These are phyloP conservation scores for Agapornis canus DNA, from an alignment of 2,797 vertebrate genomes.

Conservation along the genomic window DNA sequence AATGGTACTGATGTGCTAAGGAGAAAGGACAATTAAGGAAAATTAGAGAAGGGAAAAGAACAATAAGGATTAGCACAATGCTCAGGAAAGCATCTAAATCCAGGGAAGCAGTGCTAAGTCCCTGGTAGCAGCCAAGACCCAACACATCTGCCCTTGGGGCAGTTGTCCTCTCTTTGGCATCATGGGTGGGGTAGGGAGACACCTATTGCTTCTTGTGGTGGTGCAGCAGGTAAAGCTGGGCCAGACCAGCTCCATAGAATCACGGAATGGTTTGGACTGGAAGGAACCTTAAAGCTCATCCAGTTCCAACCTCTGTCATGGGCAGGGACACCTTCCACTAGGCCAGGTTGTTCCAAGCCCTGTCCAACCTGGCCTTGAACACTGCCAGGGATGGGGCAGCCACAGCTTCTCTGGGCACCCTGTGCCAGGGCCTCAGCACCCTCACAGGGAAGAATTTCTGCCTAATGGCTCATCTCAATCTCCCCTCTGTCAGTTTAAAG, in stretches of 20 bases:
- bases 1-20: not conserved
- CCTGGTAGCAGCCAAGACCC: not conserved
- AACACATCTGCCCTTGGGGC: not conserved
- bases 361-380: not conserved
- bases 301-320: not conserved
- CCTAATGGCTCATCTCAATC: not conserved
- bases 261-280: not conserved
- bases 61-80: not conserved
- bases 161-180: not conserved
- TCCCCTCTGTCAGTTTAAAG: not conserved
- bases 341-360: not conserved
- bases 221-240: not conserved
- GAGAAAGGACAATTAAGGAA: not conserved
- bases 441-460: not conserved
- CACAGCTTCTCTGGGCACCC: not conserved
- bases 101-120: not conserved
- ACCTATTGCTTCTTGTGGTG: not conserved
- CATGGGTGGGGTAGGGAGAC: not conserved
- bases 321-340: not conserved
- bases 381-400: not conserved
- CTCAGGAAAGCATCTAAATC: not conserved
- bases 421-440: rapidly evolving
- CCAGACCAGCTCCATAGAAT: not conserved
- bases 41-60: not conserved
- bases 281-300: not conserved